These are phyloP conservation scores for Chionis minor DNA, from an alignment of 2,113 vertebrate species.

Conservation along the genomic window DNA sequence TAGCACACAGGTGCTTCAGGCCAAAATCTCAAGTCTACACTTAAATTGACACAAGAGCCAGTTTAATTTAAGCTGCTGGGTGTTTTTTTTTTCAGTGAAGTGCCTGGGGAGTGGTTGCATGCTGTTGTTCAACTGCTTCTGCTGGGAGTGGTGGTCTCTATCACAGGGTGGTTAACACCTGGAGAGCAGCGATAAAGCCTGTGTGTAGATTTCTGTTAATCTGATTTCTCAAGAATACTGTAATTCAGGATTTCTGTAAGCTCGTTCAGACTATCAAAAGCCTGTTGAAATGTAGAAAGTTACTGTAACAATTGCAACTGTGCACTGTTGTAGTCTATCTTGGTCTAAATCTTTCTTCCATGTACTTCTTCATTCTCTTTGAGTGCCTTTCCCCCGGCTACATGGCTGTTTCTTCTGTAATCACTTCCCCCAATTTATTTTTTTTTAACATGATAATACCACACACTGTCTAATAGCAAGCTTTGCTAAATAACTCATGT, in stretches of 20 bases:
- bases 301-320: accelerated
- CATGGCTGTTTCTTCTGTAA: not conserved
- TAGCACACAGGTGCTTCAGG: not conserved
- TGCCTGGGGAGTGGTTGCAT: not conserved
- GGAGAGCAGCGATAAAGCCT: not conserved
- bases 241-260: not conserved
- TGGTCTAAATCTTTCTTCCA: not conserved
- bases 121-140: not conserved
- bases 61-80: not conserved
- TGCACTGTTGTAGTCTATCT: not conserved
- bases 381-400: not conserved
- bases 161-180: not conserved
- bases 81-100: not conserved
- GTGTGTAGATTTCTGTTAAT: not conserved
- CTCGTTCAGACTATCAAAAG: not conserved
- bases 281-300: not conserved
- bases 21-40: not conserved
- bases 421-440: not conserved
- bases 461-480: not conserved
- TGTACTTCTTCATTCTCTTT: not conserved
- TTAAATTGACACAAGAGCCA: not conserved
- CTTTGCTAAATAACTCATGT: not conserved
- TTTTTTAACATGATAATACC: not conserved
- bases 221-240: not conserved
- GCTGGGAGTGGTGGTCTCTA: not conserved